Percentiles rank a stretch among this genome's conserved stretches.
Evolutionary conservation across 64 coral and sea anemone species (phyloP).

Genomic region (Montipora efflorescens): DNA sequence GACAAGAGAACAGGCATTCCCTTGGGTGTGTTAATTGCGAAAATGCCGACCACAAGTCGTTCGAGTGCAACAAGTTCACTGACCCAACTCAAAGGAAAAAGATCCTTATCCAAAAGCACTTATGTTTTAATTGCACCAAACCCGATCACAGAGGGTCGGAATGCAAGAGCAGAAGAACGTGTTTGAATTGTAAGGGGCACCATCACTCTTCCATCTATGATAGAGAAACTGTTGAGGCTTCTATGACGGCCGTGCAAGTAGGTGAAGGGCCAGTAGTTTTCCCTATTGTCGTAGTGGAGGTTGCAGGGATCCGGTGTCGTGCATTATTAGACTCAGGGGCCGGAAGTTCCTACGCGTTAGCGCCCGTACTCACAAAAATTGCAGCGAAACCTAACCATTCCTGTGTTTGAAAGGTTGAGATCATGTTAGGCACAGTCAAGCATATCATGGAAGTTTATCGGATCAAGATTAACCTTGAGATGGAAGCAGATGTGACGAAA

Average conservation of each 20-base stretch:
- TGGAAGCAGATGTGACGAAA: neutral
- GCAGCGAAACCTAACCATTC: too few relatives aligned
- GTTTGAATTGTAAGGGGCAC: slow-evolving; percentile 8
- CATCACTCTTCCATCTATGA: slow-evolving; percentile 47
- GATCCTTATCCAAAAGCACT: too few relatives aligned
- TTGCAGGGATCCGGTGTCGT: slow-evolving; percentile 13
- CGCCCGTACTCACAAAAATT: neutral
- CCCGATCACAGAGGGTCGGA: neutral
- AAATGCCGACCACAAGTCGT: too few relatives aligned
- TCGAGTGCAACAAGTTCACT: too few relatives aligned
- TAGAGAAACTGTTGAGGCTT: neutral
- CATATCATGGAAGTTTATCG: too few relatives aligned
- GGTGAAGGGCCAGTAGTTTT: slow-evolving; percentile 22
- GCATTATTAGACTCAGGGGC: slow-evolving; percentile 16
- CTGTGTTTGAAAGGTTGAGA: neutral
- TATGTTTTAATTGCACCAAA: slow-evolving; percentile 27
- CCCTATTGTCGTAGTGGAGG: slow-evolving; percentile 38
- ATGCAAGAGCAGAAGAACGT: slow-evolving; percentile 12
- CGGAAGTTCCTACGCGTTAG: slow-evolving; percentile 24
- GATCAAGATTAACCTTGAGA: too few relatives aligned
- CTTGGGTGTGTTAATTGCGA: too few relatives aligned
- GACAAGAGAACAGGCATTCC: neutral
- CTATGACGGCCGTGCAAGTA: neutral
- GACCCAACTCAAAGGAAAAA: neutral
- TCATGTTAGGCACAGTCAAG: too few relatives aligned